Evolutionary conservation across 2,797 vertebrate genomes (phyloP).

Genomic region (Natrix natrix): DNA sequence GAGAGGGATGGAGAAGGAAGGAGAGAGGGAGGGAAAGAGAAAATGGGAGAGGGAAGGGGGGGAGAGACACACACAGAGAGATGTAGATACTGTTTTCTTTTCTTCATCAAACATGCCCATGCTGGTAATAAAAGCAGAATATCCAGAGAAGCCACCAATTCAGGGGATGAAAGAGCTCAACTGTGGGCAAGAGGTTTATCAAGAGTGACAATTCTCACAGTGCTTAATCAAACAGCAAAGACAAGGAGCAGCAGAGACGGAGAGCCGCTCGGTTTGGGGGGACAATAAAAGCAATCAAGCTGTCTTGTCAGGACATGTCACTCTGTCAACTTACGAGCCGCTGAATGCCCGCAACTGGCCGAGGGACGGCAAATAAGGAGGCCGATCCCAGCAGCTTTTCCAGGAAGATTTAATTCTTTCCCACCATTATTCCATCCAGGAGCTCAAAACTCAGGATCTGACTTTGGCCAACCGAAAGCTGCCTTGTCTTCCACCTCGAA

Average conservation of each 20-base stretch:
- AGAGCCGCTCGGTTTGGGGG: slow-evolving; percentile 52
- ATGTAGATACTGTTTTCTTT: slow-evolving; percentile 39
- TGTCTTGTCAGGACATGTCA: slow-evolving; percentile 69
- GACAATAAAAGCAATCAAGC: slow-evolving; percentile 72
- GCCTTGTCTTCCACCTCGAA: neutral
- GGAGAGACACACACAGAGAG: neutral
- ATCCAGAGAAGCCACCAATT: slow-evolving; percentile 32
- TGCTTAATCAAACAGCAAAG: slow-evolving; percentile 76
- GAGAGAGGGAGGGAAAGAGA: neutral
- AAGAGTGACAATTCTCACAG: slow-evolving; percentile 75
- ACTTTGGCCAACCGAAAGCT: neutral
- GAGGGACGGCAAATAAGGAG: neutral
- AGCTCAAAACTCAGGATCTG: neutral
- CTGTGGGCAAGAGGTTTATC: slow-evolving; percentile 73
- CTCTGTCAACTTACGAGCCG: slow-evolving; percentile 51
- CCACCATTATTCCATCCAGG: neutral
- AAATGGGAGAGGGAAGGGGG: neutral
- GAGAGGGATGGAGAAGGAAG: neutral
- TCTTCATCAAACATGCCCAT: neutral
- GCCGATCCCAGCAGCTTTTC: neutral
- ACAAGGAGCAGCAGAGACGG: slow-evolving; percentile 65
- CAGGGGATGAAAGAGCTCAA: slow-evolving; percentile 67
- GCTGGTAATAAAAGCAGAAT: slow-evolving; percentile 54
- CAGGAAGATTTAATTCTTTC: neutral
- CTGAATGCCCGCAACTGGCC: slow-evolving; percentile 29